Evolutionary conservation across 37 sponge, comb jelly and placozoan species (phyloP), one percentile per base, ranked within the genome.

Genomic region (Sycon ciliatum): DNA sequence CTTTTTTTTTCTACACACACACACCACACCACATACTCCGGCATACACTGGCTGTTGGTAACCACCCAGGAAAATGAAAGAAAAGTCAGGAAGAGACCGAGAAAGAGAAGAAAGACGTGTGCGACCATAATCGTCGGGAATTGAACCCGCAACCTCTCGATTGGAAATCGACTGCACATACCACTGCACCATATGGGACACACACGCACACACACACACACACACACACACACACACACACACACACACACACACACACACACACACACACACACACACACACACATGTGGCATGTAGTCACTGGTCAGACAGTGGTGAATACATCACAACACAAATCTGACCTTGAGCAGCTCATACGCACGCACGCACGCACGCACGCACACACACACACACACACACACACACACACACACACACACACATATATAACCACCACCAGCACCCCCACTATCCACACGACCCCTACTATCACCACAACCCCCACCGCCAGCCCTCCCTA

Each of bases 141-240:
- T n/a, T n/a, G n/a, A n/a, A n/a, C n/a, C n/a, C n/a, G n/a, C n/a
- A n/a, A n/a, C n/a, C n/a, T n/a, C n/a, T n/a, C n/a, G n/a, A n/a
- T n/a, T n/a, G n/a, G n/a, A n/a, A n/a, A n/a, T n/a, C n/a, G n/a
- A n/a, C n/a, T n/a, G n/a, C n/a, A n/a, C n/a, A n/a, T n/a, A n/a
- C n/a, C n/a, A n/a, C n/a, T n/a, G 38, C 67, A 67, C 67, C 18
- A 37, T 38, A 37, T n/a, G 39, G 38, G 39, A 34, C 67, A 70
- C 71, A 46, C 71, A 70, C 71, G 42, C 71, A 70, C 71, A 70
- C 71, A 70, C 71, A 70, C 71, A 42, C 71, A 70, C 71, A 46
- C 54, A 70, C 71, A 42, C 54, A 40, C 71, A 42, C 71, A 70
- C 71, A 46, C 71, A 70, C 71, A 70, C 71, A 70, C 71, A 42